Percentiles rank a stretch among this genome's conserved stretches.
These are phyloP conservation scores for Sterrhoptilus dennistouni DNA, from an alignment of 2,113 vertebrate species.

Conservation along the genomic window DNA sequence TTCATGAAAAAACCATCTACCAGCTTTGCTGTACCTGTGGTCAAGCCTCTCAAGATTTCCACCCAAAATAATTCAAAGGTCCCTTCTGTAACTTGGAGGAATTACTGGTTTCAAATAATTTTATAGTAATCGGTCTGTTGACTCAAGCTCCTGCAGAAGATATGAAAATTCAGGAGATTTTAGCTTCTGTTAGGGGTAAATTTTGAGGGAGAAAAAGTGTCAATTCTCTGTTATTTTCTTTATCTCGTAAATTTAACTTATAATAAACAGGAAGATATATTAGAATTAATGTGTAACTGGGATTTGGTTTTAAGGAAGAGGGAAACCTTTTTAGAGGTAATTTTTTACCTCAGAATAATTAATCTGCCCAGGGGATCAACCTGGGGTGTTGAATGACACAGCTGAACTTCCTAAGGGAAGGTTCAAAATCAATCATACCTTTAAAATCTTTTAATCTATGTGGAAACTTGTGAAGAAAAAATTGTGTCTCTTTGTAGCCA, in stretches of 20 bases:
- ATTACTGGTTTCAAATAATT: neutral
- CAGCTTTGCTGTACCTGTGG: neutral
- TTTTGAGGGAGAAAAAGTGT: too few species aligned
- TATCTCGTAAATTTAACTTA: fast-evolving
- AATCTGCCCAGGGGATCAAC: neutral
- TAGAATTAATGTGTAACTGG: neutral
- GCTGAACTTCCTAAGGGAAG: neutral
- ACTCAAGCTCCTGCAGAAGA: neutral
- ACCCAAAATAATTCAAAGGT: neutral
- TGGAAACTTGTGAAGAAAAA: neutral
- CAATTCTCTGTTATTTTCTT: neutral
- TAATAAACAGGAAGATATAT: neutral
- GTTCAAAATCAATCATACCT: neutral
- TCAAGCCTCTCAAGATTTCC: neutral
- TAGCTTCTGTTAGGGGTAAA: neutral
- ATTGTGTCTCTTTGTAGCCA: neutral
- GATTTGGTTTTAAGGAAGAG: neutral
- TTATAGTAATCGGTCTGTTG: neutral
- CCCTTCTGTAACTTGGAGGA: neutral
- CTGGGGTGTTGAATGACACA: neutral
- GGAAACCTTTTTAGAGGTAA: neutral
- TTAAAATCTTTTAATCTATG: neutral
- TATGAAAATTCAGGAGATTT: neutral
- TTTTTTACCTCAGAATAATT: neutral
- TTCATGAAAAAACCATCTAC: neutral